Base-by-base conservation (phyloP, 2,888 invertebrate species). In the Cephus rjabovi region DNA sequence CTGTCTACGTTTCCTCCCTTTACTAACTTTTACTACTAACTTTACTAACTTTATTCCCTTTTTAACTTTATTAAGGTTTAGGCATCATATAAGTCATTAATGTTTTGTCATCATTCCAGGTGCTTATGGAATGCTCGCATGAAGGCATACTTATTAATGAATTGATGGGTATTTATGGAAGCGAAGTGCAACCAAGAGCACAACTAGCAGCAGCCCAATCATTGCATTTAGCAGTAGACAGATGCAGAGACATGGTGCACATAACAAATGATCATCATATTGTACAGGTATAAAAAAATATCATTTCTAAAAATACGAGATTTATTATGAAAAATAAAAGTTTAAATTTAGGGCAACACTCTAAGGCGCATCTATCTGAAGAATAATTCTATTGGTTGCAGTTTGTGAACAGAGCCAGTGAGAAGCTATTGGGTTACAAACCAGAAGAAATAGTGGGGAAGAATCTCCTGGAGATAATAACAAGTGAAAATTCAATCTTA, bases 391-490 rank as follows among this genome's bases (percentile, higher is more conserved):
- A 30, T 70, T 12, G 70, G 40, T 92, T 92, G 74, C 93, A 98
- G 96, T 96, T 97, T 90, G 95, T 97, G 84, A 98, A 98, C 92
- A 95, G 96, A 87, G 95, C 97, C 34, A 96, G 96, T 92, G 97
- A 97, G 92, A 95, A 96, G 81, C 93, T 96, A 83, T 93, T 98
- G 82, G 97, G 98, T 70, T 95, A 94, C 91, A 93, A 94, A 84
- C 93, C 93, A 85, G 95, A 94, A 76, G 95, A 95, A 81, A 91
- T 95, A 40, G 85, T 94, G 34, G 95, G 94, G 23, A 94, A 93
- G 89, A 93, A 93, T 85, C 92, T 95, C 30, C 92, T 93, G 81
- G 95, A 95, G 78, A 87, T 94, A 77, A 92, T 92, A 79, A 91
- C 92, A 76, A 92, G 92, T 81, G 93, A 94, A 88, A 93, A 88